Conservation (phyloP, 2,113 vertebrate genomes). For the Circaetus gallicus region DNA sequence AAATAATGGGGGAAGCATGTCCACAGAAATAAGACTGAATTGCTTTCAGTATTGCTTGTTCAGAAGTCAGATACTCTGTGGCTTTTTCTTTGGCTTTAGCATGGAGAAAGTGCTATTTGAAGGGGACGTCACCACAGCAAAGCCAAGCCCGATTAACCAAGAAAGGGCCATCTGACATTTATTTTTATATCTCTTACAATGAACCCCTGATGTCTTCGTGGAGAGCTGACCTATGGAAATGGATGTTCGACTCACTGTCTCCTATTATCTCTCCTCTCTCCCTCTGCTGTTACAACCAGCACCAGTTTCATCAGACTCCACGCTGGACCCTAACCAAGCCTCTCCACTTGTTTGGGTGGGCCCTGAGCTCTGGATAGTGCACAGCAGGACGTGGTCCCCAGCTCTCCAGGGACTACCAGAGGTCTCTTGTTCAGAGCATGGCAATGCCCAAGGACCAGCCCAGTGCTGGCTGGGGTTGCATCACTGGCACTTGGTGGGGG, state of each 20-base stretch:
- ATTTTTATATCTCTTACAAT: background rate
- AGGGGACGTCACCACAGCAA: background rate
- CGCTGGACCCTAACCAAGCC: background rate
- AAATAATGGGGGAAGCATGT: background rate
- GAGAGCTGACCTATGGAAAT: background rate
- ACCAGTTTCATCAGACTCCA: background rate
- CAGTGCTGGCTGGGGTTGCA: background rate
- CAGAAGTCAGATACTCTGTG: background rate
- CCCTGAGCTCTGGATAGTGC: background rate
- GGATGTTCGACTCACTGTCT: background rate
- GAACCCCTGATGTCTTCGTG: background rate
- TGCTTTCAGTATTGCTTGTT: background rate
- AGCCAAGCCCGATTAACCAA: background rate
- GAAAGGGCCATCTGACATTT: background rate
- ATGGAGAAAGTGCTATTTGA: background rate
- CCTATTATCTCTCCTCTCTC: background rate
- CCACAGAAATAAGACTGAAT: background rate
- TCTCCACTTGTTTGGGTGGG: background rate
- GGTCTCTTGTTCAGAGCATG: background rate
- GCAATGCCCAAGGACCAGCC: background rate
- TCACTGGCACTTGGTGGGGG: background rate
- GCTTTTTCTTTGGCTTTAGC: background rate
- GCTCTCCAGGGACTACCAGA: background rate
- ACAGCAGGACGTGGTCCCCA: background rate
- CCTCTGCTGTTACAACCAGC: background rate